Conservation (phyloP, 2,113 vertebrate species). For the Hemibagrus wyckioides region DNA sequence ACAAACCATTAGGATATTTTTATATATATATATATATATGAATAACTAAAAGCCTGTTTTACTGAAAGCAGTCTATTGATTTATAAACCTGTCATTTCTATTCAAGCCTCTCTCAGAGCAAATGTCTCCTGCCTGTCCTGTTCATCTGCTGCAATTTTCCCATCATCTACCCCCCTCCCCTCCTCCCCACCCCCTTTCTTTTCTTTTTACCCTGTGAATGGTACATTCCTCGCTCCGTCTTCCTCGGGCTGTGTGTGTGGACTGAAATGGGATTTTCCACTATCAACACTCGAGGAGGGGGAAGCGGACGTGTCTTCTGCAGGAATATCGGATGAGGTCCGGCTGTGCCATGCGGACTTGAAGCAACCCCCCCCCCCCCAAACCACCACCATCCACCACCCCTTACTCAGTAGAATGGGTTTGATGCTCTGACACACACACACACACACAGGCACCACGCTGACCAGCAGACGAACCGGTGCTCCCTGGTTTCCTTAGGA, state of each 20-base stretch:
- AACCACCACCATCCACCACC: no score
- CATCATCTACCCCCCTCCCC: background rate
- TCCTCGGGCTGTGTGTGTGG: conserved; percentile 21
- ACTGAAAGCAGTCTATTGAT: no score
- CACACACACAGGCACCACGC: conserved; percentile 36
- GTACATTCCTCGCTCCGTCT: conserved; percentile 22
- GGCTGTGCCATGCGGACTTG: conserved; percentile 51
- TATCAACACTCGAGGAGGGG: conserved; percentile 41
- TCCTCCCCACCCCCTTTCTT: no score
- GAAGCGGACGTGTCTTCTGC: conserved; percentile 24
- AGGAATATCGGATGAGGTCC: conserved; percentile 48
- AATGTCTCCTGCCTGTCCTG: background rate
- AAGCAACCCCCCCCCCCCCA: conserved; percentile 4
- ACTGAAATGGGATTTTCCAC: conserved; percentile 12
- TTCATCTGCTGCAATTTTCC: conserved; percentile 29
- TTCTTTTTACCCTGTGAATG: conserved; percentile 7
- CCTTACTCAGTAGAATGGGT: no score
- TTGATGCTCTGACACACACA: conserved; percentile 7
- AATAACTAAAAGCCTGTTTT: background rate
- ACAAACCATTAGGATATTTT: background rate
- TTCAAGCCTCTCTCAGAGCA: background rate
- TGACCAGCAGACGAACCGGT: conserved; percentile 40
- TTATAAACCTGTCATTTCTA: background rate
- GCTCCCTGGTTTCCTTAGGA: conserved; percentile 22
- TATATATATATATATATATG: background rate